Evolutionary conservation across 2,888 invertebrate species (phyloP).

Genomic region (Spisula subtruncata): DNA sequence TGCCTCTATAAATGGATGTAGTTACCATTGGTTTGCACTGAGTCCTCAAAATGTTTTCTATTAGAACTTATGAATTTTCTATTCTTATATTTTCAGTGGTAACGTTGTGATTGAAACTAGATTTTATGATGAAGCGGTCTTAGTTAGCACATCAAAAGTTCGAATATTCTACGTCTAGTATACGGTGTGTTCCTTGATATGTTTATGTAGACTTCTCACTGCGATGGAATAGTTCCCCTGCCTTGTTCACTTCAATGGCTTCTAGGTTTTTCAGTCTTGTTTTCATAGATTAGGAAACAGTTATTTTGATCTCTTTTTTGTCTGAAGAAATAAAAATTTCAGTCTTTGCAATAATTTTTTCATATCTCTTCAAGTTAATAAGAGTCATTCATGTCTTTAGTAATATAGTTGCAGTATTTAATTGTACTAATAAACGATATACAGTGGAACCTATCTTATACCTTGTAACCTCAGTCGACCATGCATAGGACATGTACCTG

Average conservation of each 20-base stretch:
- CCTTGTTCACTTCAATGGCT: background rate
- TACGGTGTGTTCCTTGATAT: background rate
- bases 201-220: background rate
- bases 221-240: background rate
- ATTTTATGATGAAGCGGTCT: constrained; percentile 95
- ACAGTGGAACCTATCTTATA: too few species aligned
- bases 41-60: too few species aligned
- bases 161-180: constrained; percentile 96
- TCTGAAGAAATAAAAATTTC: background rate
- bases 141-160: constrained; percentile 97
- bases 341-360: background rate
- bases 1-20: too few species aligned
- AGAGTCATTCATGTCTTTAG: background rate
- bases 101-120: constrained; percentile 92
- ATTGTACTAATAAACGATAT: too few species aligned
- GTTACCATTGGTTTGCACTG: too few species aligned
- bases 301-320: background rate
- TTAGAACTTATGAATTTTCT: too few species aligned
- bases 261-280: background rate
- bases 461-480: too few species aligned
- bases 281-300: background rate
- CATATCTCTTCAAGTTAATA: background rate
- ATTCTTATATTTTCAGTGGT: constrained; percentile 89
- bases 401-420: too few species aligned
- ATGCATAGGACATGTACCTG: too few species aligned